Evolutionary conservation across 2,113 vertebrate genomes (phyloP).

Genomic region (Oncorhynchus keta): DNA sequence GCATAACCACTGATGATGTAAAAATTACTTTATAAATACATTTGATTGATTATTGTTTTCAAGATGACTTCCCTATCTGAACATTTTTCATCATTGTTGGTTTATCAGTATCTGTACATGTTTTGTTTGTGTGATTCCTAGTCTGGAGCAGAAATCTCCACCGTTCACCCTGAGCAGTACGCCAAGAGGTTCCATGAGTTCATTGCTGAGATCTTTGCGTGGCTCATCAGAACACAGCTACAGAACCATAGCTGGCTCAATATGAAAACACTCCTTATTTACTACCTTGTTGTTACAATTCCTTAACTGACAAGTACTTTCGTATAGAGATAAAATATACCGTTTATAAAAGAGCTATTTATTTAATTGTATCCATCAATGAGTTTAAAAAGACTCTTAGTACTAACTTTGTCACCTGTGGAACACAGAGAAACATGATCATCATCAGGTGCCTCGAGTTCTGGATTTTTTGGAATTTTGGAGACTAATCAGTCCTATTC

Average conservation of each 20-base stretch:
- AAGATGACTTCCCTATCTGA: neutral
- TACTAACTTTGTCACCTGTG: neutral
- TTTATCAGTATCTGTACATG: no score
- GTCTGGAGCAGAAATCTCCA: conserved; percentile 88
- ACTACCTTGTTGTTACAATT: neutral
- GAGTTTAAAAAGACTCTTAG: neutral
- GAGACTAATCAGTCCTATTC: neutral
- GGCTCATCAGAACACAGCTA: conserved; percentile 22
- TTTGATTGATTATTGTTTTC: neutral
- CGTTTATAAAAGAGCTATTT: neutral
- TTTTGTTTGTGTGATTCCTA: conserved; percentile 50
- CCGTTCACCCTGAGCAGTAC: conserved; percentile 87
- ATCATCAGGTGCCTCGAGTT: neutral
- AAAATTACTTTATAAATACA: neutral
- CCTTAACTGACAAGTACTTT: no score
- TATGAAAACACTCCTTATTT: neutral
- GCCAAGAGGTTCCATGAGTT: conserved; percentile 87
- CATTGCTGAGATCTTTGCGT: conserved; percentile 83
- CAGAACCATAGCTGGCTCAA: neutral
- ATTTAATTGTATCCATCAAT: neutral
- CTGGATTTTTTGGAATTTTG: neutral
- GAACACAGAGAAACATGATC: neutral
- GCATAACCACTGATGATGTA: neutral
- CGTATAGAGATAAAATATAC: neutral
- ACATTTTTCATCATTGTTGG: no score